Percentiles rank a stretch among this genome's conserved stretches.
Evolutionary conservation across 2,113 vertebrate genomes (phyloP).

Genomic region (Notothenia coriiceps): DNA sequence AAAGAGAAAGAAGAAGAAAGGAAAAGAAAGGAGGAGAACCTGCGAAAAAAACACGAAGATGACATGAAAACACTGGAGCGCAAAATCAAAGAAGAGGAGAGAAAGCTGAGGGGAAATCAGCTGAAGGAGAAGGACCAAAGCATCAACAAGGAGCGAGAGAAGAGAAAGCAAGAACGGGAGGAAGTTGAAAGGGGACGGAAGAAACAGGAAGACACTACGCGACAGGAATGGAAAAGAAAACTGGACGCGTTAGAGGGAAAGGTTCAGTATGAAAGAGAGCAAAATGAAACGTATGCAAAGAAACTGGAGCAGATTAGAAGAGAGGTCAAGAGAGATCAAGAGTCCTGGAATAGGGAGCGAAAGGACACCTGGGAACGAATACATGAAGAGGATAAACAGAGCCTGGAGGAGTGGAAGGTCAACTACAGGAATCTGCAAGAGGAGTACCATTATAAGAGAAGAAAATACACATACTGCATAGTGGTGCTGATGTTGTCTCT

Average conservation of each 20-base stretch:
- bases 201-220: neutral
- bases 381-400: neutral
- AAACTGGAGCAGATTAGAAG: neutral
- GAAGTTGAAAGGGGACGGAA: neutral
- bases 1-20: neutral
- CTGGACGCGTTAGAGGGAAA: neutral
- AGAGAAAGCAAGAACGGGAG: neutral
- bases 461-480: neutral
- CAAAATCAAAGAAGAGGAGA: neutral
- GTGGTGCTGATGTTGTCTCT: neutral
- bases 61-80: neutral
- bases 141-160: neutral
- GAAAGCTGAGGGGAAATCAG: neutral
- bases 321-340: neutral
- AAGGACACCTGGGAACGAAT: neutral
- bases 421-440: neutral
- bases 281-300: neutral
- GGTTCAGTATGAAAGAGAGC: neutral
- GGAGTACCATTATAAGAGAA: neutral
- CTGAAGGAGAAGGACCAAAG: neutral
- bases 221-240: neutral
- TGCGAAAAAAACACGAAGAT: neutral
- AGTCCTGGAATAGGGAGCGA: neutral
- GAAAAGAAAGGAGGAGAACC: neutral
- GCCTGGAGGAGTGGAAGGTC: conserved; percentile 16